These are phyloP conservation scores for Hydrocynus forskahlii DNA, from an alignment of 2,797 vertebrate genomes.

Conservation along the genomic window DNA sequence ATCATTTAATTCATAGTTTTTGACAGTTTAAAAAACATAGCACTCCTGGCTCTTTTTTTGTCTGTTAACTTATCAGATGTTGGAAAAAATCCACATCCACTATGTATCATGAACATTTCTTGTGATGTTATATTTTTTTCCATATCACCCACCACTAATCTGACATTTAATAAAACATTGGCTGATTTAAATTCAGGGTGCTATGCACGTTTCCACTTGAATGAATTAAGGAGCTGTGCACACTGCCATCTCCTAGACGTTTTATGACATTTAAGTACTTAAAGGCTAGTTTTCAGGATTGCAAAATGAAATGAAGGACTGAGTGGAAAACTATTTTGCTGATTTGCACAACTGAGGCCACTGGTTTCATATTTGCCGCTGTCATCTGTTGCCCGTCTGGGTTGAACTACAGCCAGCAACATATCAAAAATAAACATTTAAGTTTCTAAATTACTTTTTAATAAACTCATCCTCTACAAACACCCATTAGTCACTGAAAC, in stretches of 20 bases:
- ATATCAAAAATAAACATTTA: neutral
- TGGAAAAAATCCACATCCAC: too few relatives aligned
- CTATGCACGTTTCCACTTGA: neutral
- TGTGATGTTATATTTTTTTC: too few relatives aligned
- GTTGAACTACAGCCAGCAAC: slow-evolving; percentile 6
- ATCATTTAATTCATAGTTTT: too few relatives aligned
- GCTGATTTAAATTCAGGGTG: neutral
- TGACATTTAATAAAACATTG: neutral
- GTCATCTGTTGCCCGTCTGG: neutral
- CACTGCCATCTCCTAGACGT: neutral
- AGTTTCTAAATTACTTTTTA: neutral
- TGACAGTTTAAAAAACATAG: too few relatives aligned
- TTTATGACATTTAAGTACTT: neutral
- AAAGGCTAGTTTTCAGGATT: neutral
- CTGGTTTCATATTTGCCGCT: neutral
- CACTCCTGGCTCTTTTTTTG: too few relatives aligned
- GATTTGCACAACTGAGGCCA: neutral
- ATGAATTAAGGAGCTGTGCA: neutral
- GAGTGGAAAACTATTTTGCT: neutral
- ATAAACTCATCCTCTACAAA: neutral
- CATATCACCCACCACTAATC: neutral
- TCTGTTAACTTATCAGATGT: too few relatives aligned
- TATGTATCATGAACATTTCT: too few relatives aligned
- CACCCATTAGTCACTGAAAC: too few relatives aligned
- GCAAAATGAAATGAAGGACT: neutral